These are phyloP conservation scores for Catamblyrhynchus diadema DNA, from an alignment of 2,797 vertebrate species.

Conservation along the genomic window DNA sequence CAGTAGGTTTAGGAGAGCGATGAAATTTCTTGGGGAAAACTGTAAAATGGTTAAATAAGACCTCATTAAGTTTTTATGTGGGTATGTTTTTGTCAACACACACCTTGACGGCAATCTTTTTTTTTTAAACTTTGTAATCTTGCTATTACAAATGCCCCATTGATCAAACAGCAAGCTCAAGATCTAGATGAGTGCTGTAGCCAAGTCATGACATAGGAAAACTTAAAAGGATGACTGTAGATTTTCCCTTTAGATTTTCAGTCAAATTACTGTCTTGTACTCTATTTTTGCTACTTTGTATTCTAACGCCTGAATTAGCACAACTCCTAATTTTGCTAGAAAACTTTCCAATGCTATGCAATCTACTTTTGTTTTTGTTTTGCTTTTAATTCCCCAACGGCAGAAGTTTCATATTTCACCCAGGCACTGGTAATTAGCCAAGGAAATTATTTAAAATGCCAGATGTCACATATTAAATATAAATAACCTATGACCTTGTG, in stretches of 20 bases:
- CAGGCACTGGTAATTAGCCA: conserved; percentile 56
- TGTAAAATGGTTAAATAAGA: conserved; percentile 26
- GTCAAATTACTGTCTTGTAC: neutral
- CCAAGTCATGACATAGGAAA: neutral
- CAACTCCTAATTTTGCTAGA: neutral
- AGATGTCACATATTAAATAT: conserved; percentile 63
- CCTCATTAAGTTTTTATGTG: conserved; percentile 39
- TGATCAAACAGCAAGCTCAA: conserved; percentile 5
- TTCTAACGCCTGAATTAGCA: neutral
- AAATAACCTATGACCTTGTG: conserved; percentile 48
- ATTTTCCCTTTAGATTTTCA: neutral
- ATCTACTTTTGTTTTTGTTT: conserved; percentile 50
- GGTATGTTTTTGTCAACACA: conserved; percentile 25
- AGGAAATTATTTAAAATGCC: conserved; percentile 60
- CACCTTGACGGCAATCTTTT: neutral
- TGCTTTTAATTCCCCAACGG: conserved; percentile 34
- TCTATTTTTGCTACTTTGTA: neutral
- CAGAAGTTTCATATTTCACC: conserved; percentile 50
- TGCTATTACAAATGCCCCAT: conserved; percentile 37
- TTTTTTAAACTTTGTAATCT: neutral
- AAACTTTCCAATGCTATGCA: conserved; percentile 3
- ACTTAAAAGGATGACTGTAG: neutral
- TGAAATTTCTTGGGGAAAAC: conserved; percentile 35
- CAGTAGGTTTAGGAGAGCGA: neutral
- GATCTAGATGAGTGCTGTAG: neutral